Evolutionary conservation across 2,797 vertebrate species (phyloP).

Genomic region (Lacerta bilineata): DNA sequence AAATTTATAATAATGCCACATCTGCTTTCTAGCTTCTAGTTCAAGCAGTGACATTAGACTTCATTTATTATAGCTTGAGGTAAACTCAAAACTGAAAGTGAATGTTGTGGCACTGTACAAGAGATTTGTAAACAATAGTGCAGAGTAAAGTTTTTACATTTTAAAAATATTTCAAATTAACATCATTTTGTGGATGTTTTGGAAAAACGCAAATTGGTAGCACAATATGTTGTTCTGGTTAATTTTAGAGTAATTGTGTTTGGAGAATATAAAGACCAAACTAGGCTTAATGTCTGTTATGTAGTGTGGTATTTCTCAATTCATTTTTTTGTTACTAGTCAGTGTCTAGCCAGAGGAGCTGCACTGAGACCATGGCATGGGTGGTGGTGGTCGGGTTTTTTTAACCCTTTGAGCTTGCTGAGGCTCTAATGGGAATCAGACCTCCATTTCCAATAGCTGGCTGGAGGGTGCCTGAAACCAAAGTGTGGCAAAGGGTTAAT

Average conservation of each 20-base stretch:
- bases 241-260: neutral
- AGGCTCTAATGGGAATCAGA: too few species aligned
- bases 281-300: neutral
- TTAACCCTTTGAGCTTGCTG: too few species aligned
- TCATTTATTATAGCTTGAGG: slow-evolving; percentile 42
- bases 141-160: neutral
- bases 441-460: too few species aligned
- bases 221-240: neutral
- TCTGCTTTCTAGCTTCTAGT: neutral
- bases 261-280: neutral
- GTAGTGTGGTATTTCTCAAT: neutral
- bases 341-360: neutral
- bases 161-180: neutral
- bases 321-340: neutral
- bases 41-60: neutral
- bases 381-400: too few species aligned
- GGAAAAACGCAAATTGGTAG: neutral
- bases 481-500: too few species aligned
- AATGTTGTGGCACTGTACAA: neutral
- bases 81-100: slow-evolving; percentile 46
- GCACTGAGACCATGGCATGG: neutral
- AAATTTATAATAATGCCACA: neutral
- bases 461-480: too few species aligned
- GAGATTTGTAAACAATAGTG: neutral
- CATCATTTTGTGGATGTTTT: neutral